A percentile compares a stretch with the other conserved stretches of the same genome.
Evolutionary conservation across 2,888 invertebrate species (phyloP).

Genomic region (Ophioninae sp.): DNA sequence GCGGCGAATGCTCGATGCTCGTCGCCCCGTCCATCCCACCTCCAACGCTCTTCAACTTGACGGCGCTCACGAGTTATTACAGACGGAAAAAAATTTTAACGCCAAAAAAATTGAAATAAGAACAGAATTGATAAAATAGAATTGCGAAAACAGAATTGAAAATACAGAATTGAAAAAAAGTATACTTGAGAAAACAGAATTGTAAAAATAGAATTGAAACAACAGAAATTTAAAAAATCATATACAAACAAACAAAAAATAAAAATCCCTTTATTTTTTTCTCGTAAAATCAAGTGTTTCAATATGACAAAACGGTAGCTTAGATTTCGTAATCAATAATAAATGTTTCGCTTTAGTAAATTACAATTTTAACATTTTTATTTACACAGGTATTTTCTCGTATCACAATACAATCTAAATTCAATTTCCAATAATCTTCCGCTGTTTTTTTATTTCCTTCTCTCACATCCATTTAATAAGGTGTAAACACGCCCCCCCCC

Average conservation of each 20-base stretch:
- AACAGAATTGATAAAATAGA: not conserved
- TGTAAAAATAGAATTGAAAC: too few relatives aligned
- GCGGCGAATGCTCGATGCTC: conserved; percentile 62
- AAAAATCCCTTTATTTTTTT: too few relatives aligned
- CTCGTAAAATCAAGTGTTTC: too few relatives aligned
- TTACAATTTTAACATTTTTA: not conserved
- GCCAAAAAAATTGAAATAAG: not conserved
- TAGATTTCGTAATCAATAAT: too few relatives aligned
- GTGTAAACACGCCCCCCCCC: not conserved
- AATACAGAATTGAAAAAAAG: too few relatives aligned
- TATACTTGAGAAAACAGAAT: too few relatives aligned
- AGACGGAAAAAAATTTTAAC: not conserved
- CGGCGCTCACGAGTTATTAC: conserved; percentile 9
- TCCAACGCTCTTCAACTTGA: conserved; percentile 29
- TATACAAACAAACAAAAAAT: too few relatives aligned
- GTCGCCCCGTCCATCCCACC: conserved; percentile 13
- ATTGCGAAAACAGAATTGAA: conserved; percentile 1
- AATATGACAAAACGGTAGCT: too few relatives aligned
- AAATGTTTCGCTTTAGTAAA: too few relatives aligned
- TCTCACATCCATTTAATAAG: not conserved
- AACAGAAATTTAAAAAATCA: too few relatives aligned
- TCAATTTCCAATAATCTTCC: not conserved
- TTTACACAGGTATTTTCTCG: not conserved
- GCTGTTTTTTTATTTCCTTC: not conserved
- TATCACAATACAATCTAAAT: not conserved